Conservation (phyloP, 2,797 vertebrate genomes). For the Pseudochromis fuscus region DNA sequence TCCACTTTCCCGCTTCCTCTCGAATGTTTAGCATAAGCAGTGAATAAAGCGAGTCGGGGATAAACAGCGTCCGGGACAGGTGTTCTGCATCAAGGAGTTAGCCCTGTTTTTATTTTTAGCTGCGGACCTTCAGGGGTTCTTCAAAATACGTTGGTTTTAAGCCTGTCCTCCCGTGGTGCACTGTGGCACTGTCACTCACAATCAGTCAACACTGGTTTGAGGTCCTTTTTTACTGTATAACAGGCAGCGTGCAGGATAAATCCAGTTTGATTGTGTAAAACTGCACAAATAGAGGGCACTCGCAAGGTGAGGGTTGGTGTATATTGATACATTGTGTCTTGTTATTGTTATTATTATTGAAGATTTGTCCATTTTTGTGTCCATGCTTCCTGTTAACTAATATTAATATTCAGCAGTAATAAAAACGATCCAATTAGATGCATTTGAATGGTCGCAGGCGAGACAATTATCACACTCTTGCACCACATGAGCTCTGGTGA, state of each 20-base stretch:
- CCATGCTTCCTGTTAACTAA: too few species aligned
- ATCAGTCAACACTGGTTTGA: constrained; percentile 42
- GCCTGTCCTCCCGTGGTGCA: constrained; percentile 56
- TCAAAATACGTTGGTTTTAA: constrained; percentile 71
- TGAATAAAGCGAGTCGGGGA: constrained; percentile 39
- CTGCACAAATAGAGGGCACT: neutral
- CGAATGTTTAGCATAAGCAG: constrained; percentile 20
- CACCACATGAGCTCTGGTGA: constrained; percentile 52
- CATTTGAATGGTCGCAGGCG: constrained; percentile 40
- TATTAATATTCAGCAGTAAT: constrained; percentile 54
- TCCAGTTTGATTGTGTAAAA: neutral
- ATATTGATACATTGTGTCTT: neutral
- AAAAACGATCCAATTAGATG: constrained; percentile 68
- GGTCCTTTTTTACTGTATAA: neutral
- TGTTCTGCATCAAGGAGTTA: constrained; percentile 79
- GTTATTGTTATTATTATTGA: too few species aligned
- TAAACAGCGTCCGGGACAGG: constrained; percentile 69
- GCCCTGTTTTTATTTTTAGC: constrained; percentile 84
- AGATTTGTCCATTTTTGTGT: too few species aligned
- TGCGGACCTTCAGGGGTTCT: constrained; percentile 72
- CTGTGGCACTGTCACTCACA: constrained; percentile 55
- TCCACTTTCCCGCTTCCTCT: constrained; percentile 12
- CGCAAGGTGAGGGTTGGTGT: neutral
- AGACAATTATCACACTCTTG: constrained; percentile 44
- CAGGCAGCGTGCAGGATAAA: constrained; percentile 4